Conservation (phyloP, 2,113 vertebrate species). For the Atrichornis clamosus region DNA sequence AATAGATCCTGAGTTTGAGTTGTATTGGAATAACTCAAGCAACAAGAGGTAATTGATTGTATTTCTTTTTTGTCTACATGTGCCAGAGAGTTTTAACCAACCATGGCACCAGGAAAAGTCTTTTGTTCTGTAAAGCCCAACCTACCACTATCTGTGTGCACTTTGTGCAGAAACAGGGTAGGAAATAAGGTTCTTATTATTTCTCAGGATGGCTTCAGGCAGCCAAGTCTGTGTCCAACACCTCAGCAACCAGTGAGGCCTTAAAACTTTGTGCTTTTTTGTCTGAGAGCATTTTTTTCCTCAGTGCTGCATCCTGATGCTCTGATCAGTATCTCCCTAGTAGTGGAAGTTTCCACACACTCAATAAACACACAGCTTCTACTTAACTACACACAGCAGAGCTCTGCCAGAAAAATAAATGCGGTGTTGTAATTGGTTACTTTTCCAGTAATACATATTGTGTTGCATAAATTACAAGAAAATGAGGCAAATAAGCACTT, state of each 20-base stretch:
- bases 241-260: not conserved
- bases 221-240: not conserved
- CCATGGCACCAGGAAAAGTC: not conserved
- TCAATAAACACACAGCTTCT: not conserved
- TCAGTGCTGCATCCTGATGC: not conserved
- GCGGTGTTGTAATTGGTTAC: not conserved
- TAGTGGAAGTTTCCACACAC: not conserved
- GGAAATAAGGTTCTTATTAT: not conserved
- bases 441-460: not conserved
- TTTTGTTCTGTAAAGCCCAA: not conserved
- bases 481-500: conserved; percentile 9
- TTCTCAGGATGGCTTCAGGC: not conserved
- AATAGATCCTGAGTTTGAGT: not conserved
- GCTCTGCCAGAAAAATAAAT: not conserved
- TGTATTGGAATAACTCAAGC: not conserved
- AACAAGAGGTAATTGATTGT: not conserved
- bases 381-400: not conserved
- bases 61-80: not conserved
- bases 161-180: not conserved
- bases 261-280: not conserved
- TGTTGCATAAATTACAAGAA: not conserved
- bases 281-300: not conserved
- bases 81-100: not conserved
- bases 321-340: not conserved
- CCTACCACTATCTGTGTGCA: rapidly evolving